These are phyloP conservation scores for Pseudomyrmex flavicornis DNA, from an alignment of 1,140 invertebrate genomes.

Conservation along the genomic window DNA sequence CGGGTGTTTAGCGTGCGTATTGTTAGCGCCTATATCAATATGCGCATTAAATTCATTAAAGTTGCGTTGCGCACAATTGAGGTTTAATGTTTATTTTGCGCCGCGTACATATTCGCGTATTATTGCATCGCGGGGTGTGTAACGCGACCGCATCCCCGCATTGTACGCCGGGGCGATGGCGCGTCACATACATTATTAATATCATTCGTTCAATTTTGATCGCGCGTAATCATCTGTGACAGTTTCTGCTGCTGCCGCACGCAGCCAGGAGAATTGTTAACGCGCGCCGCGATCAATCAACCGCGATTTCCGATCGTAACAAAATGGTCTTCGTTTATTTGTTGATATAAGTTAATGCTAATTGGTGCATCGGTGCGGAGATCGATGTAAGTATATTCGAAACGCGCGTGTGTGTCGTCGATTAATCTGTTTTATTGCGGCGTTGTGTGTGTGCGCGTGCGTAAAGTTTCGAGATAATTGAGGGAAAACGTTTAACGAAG, in stretches of 20 bases:
- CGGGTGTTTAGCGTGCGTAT: conserved; percentile 56
- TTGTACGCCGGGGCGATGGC: background rate
- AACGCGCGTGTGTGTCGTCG: too few species aligned
- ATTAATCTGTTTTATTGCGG: background rate
- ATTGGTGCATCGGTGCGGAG: too few species aligned
- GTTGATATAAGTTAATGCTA: conserved; percentile 10
- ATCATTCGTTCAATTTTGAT: conserved; percentile 46
- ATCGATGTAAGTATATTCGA: too few species aligned
- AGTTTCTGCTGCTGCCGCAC: conserved; percentile 3
- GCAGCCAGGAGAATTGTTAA: conserved; percentile 3
- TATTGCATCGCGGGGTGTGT: conserved; percentile 31
- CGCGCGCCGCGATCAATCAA: background rate
- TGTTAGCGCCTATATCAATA: conserved; percentile 54
- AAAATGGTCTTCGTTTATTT: conserved; percentile 1
- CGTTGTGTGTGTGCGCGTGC: background rate
- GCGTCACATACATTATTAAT: conserved; percentile 55
- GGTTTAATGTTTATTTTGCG: conserved; percentile 66
- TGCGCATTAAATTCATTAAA: conserved; percentile 62
- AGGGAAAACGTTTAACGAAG: background rate
- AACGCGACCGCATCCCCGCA: background rate
- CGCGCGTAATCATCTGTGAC: conserved; percentile 4
- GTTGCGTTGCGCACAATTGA: conserved; percentile 43
- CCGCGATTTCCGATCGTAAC: background rate
- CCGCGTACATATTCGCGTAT: conserved; percentile 40
- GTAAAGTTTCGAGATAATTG: background rate